These are phyloP conservation scores for Cardiocondyla obscurior DNA, from an alignment of 1,140 invertebrate species.

Conservation along the genomic window DNA sequence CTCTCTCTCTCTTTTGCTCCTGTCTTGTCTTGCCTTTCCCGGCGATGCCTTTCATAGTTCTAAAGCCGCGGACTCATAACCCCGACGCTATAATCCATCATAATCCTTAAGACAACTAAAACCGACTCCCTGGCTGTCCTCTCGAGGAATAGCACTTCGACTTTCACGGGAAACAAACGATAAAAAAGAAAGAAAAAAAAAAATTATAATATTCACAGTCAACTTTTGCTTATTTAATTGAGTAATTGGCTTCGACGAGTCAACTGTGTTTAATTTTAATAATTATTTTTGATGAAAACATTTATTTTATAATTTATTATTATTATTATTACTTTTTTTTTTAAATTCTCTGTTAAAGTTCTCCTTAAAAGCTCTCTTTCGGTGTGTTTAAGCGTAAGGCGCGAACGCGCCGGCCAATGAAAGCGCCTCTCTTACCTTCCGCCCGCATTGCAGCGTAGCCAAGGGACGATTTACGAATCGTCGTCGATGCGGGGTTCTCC, in stretches of 20 bases:
- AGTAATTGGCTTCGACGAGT: not conserved
- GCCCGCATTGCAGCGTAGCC: constrained; percentile 71
- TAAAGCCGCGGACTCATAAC: constrained; percentile 42
- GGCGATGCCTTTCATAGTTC: constrained; percentile 23
- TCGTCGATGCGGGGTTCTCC: constrained; percentile 63
- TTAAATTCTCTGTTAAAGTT: constrained; percentile 6
- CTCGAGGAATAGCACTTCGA: constrained; percentile 8
- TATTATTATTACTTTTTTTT: not conserved
- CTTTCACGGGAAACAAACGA: constrained; percentile 31
- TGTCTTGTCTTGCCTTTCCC: constrained; percentile 7
- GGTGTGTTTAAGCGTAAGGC: constrained; percentile 57
- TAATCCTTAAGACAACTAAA: constrained; percentile 53
- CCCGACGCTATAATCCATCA: constrained; percentile 19
- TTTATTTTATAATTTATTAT: not conserved
- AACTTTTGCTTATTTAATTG: constrained; percentile 22
- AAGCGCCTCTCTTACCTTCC: constrained; percentile 44
- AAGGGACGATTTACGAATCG: constrained; percentile 75
- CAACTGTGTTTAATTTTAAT: not conserved
- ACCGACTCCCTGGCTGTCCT: constrained; percentile 16
- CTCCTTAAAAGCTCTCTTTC: constrained; percentile 50
- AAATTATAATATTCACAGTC: not conserved
- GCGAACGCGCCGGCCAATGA: constrained; percentile 56
- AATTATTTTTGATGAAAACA: not conserved
- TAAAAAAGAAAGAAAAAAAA: too few species aligned
- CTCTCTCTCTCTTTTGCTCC: constrained; percentile 14